Evolutionary conservation across 2,797 vertebrate genomes (phyloP).

Genomic region (Kryptopterus vitreolus): DNA sequence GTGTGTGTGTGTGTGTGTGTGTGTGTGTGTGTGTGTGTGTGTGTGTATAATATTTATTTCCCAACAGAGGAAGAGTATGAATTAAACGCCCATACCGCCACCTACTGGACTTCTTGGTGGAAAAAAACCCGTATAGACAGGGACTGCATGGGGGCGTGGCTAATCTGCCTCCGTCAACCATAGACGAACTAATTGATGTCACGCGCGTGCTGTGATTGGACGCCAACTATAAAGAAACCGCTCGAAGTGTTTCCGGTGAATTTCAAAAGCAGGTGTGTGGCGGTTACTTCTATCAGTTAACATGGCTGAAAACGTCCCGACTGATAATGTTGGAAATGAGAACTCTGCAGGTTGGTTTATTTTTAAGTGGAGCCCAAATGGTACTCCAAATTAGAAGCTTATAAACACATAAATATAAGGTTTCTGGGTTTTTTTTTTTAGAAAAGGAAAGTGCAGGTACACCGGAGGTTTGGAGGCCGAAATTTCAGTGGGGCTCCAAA

Average conservation of each 20-base stretch:
- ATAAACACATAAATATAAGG: neutral
- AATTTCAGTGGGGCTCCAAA: neutral
- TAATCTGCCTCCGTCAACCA: neutral
- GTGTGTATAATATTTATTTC: too few relatives aligned
- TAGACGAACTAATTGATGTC: neutral
- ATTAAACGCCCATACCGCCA: neutral
- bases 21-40: too few relatives aligned
- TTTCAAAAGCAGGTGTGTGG: too few relatives aligned
- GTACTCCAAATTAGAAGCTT: too few relatives aligned
- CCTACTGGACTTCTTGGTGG: neutral
- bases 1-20: too few relatives aligned
- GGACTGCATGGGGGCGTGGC: neutral
- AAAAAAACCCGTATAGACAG: neutral
- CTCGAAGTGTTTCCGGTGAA: too few relatives aligned
- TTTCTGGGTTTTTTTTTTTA: neutral
- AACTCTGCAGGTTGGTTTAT: conserved; percentile 18
- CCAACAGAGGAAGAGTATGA: too few relatives aligned
- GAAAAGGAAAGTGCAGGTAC: neutral
- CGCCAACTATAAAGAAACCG: neutral
- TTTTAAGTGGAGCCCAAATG: neutral
- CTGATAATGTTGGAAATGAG: neutral
- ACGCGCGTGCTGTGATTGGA: neutral
- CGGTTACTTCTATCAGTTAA: neutral
- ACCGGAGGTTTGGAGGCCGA: neutral
- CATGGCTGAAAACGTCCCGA: neutral